Base-by-base conservation (phyloP, 2,888 invertebrate species). In the Sericinus montela region DNA sequence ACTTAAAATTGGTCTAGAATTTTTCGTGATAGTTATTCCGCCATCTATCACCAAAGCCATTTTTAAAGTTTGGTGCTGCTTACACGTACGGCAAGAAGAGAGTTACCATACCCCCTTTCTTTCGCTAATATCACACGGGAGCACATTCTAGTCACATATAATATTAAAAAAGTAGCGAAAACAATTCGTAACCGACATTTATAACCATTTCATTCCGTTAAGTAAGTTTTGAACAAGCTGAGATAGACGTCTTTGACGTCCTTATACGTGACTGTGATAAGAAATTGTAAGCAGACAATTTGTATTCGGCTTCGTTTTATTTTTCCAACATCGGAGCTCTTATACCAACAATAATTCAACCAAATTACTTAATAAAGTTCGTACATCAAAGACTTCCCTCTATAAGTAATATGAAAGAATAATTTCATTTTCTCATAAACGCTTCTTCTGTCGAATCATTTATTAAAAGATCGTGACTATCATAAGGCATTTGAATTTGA, bases 301-400 rank as follows among this genome's bases (percentile, higher is more conserved):
- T 64, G 72, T 77, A 79, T 77, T 75, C 78, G 68, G 59, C 52
- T 57, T 57, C 51, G 66, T 61, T 66, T 67, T 69, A 69, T 71
- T 72, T 71, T 66, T 57, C 57, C 58, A 60, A 58, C 61, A 40
- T 38, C 36, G 15, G 10, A 36, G 34, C 40, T 39, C n/a, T 40
- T 35, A 58, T 56, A 54, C 49, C 62, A 58, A 68, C 67, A 67
- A 71, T 75, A 75, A 73, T 61, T 77, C 63, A 62, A 54, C 52
- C 32, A 57, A 62, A 59, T 64, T 57, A 57, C 58, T 60, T 55
- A 52, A 55, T 60, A 58, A 56, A 29, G 56, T 35, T 48, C 38
- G 51, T 45, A 53, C 51, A 48, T 35, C 49, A 37, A 45, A 47
- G 37, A 35, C 36, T 19, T 37, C 34, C 38, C 28, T 51, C 36